These are phyloP conservation scores for Eupithecia vulgata DNA, from an alignment of 2,888 invertebrate genomes.

Conservation along the genomic window DNA sequence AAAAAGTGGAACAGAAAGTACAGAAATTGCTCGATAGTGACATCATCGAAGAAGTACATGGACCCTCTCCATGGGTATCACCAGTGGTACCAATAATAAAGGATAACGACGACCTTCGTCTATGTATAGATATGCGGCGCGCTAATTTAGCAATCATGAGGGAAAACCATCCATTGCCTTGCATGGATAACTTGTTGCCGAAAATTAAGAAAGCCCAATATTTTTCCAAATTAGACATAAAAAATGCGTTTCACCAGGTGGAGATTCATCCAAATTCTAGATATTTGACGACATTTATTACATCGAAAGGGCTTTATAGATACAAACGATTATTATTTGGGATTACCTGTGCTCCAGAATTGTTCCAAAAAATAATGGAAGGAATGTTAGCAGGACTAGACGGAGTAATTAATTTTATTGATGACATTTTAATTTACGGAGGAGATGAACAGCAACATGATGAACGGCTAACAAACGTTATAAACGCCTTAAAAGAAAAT, in stretches of 20 bases:
- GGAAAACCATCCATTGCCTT: background rate
- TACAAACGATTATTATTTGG: slow-evolving; percentile 53
- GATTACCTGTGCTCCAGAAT: slow-evolving; percentile 62
- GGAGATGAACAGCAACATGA: background rate
- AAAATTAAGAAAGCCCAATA: slow-evolving; percentile 43
- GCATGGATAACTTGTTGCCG: slow-evolving; percentile 24
- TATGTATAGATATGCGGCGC: background rate
- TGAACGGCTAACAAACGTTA: background rate
- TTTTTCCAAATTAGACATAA: slow-evolving; percentile 45
- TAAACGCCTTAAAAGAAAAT: background rate
- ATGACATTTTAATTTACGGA: background rate
- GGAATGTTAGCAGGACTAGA: background rate
- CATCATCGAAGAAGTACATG: background rate
- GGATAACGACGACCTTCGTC: background rate
- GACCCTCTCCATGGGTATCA: background rate
- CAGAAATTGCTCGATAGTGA: background rate
- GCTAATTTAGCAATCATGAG: background rate
- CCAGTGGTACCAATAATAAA: background rate
- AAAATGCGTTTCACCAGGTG: slow-evolving; percentile 47
- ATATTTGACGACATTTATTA: background rate
- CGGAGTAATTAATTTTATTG: background rate
- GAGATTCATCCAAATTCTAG: slow-evolving; percentile 37
- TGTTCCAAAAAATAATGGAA: slow-evolving; percentile 18
- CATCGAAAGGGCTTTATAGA: background rate
- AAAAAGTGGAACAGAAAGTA: too few species aligned